Evolutionary conservation across 2,113 vertebrate species (phyloP), one percentile per base, ranked within the genome.

Genomic region (Pungitius pungitius): DNA sequence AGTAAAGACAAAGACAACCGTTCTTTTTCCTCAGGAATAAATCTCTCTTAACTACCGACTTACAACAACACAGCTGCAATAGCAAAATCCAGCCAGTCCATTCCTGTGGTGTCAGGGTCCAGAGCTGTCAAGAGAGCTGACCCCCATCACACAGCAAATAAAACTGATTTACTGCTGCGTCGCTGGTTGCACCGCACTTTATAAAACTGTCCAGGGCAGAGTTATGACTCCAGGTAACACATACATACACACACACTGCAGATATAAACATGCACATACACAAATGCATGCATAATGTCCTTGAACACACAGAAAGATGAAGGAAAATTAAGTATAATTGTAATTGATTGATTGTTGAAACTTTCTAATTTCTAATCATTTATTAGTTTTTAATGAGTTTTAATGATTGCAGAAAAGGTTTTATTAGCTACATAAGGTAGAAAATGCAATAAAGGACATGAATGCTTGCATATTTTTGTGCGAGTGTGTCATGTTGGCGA

Each of bases 171-270:
- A 93, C 77, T 73, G 86, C 83, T 22, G 76, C 79, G 87, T 81
- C 65, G 68, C 84, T 84, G 87, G 84, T 80, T 90, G 82, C 75
- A 78, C 68, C 40, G 63, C 88, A 92, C 90, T 91, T 92, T 92
- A 93, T 92, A 92, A 93, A 93, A 92, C 89, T 92, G 89, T 92
- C 85, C 80, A 54, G 73, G 77, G 61, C 78, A 92, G 86, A 93
- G 82, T 93, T 93, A 93, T 74, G 81, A 87, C 82, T 81, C 72
- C 83, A 77, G 83, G 79, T 88, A 85, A 85, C 78, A 69, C 83
- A 80, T 68, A 79, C 69, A 87, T 68, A 73, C 63, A 86, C 84
- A 85, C 76, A 82, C 66, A 24, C 49, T 27, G 33, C 60, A 67
- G 59, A 78, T 74, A 54, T 51, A 83, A 64, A 87, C 72, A 81